Percentiles rank a stretch among this genome's conserved stretches.
Evolutionary conservation across 2,113 vertebrate genomes (phyloP).

Genomic region (Narcine bancroftii): DNA sequence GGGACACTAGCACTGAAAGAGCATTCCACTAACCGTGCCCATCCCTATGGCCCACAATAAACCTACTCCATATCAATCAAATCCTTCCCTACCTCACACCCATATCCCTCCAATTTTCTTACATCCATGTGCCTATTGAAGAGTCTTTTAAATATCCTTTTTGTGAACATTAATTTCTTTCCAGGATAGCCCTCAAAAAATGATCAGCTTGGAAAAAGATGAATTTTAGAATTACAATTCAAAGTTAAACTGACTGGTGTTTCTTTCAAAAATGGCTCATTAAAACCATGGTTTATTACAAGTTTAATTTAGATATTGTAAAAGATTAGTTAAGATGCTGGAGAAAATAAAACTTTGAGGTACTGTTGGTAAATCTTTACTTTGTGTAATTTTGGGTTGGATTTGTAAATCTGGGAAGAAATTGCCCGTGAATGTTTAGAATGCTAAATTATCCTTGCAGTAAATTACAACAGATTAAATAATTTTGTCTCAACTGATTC

Average conservation of each 20-base stretch:
- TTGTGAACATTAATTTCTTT: background rate
- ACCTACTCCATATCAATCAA: too few species aligned
- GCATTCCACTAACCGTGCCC: too few species aligned
- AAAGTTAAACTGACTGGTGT: background rate
- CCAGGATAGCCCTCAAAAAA: background rate
- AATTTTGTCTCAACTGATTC: background rate
- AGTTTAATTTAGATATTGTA: background rate
- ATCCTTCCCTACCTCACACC: too few species aligned
- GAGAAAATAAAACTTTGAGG: background rate
- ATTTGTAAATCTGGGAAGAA: background rate
- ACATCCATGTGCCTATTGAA: too few species aligned
- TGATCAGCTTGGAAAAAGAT: too few species aligned
- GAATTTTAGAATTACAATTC: background rate
- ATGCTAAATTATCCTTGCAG: background rate
- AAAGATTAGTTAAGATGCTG: background rate
- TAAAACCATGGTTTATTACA: background rate
- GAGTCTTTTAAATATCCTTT: too few species aligned
- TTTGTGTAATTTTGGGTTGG: background rate
- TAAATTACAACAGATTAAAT: background rate
- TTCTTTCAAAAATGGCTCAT: background rate
- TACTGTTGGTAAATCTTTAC: background rate
- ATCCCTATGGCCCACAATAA: too few species aligned
- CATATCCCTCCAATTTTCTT: too few species aligned
- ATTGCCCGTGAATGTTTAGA: background rate
- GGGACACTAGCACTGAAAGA: too few species aligned